Evolutionary conservation across 2,888 invertebrate species (phyloP).

Genomic region (Antheraea assamensis): DNA sequence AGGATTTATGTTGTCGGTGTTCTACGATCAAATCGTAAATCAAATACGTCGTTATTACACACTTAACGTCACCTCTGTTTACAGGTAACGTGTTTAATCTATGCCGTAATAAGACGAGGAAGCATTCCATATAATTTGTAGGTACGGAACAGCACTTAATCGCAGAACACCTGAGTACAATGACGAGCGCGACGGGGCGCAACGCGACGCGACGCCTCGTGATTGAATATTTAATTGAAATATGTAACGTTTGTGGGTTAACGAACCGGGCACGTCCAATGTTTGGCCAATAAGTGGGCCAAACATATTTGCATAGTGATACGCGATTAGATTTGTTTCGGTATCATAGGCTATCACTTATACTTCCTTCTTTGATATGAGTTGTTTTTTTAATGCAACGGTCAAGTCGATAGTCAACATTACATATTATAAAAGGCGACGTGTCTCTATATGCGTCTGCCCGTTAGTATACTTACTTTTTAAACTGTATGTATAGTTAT

Average conservation of each 20-base stretch:
- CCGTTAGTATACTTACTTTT: too few relatives aligned
- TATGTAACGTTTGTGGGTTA: slow-evolving; percentile 48
- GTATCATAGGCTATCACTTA: neutral
- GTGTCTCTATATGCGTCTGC: too few relatives aligned
- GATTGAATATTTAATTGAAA: slow-evolving; percentile 75
- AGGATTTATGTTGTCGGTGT: too few relatives aligned
- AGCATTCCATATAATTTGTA: slow-evolving; percentile 37
- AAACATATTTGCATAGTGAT: slow-evolving; percentile 19
- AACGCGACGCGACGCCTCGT: slow-evolving; percentile 48
- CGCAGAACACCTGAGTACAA: slow-evolving; percentile 45
- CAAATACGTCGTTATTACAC: neutral
- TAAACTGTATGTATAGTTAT: too few relatives aligned
- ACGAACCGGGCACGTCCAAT: slow-evolving; percentile 21
- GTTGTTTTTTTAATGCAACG: neutral
- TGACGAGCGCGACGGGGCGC: slow-evolving; percentile 46
- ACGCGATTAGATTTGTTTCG: slow-evolving; percentile 19
- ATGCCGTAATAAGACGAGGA: slow-evolving; percentile 24
- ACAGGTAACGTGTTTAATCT: slow-evolving; percentile 15
- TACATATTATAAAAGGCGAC: neutral
- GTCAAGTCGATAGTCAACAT: neutral
- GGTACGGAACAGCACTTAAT: slow-evolving; percentile 59
- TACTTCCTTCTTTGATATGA: slow-evolving; percentile 19
- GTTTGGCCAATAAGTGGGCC: slow-evolving; percentile 24
- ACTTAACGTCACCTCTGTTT: slow-evolving; percentile 3
- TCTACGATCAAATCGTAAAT: neutral